Conservation (phyloP, 1,140 invertebrate genomes). For the Carposina sasakii region DNA sequence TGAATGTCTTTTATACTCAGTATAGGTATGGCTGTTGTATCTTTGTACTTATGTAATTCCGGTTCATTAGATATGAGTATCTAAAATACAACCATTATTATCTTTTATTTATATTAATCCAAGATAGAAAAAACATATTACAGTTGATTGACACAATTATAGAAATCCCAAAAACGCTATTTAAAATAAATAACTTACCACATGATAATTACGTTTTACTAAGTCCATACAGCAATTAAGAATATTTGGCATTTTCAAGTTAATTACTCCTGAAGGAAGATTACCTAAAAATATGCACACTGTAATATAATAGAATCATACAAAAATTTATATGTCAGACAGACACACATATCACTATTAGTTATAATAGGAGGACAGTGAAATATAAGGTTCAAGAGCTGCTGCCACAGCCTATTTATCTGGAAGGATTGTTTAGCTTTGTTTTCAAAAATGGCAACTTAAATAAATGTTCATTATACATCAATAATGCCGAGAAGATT, state of each 20-base stretch:
- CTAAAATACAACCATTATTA: conserved; percentile 21
- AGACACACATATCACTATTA: no score
- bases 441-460: no score
- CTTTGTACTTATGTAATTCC: conserved; percentile 23
- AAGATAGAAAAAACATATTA: not conserved
- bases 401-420: no score
- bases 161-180: conserved; percentile 5
- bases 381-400: no score
- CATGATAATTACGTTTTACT: conserved; percentile 22
- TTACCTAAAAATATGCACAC: no score
- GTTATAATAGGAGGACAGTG: no score
- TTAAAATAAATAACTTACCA: conserved; percentile 26
- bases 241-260: not conserved
- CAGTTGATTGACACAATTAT: conserved; percentile 6
- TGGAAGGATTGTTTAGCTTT: no score
- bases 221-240: conserved; percentile 23
- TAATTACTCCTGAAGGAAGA: no score
- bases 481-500: no score
- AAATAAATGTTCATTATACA: no score
- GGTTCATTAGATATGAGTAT: conserved; percentile 33
- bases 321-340: no score
- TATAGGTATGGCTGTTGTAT: conserved; percentile 19
- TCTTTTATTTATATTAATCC: not conserved
- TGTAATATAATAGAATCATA: no score
- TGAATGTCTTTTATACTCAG: conserved; percentile 37